phyloP scores from a whole-genome alignment of 2,797 vertebrate genomes.

The Myotis pilosus region DNA sequence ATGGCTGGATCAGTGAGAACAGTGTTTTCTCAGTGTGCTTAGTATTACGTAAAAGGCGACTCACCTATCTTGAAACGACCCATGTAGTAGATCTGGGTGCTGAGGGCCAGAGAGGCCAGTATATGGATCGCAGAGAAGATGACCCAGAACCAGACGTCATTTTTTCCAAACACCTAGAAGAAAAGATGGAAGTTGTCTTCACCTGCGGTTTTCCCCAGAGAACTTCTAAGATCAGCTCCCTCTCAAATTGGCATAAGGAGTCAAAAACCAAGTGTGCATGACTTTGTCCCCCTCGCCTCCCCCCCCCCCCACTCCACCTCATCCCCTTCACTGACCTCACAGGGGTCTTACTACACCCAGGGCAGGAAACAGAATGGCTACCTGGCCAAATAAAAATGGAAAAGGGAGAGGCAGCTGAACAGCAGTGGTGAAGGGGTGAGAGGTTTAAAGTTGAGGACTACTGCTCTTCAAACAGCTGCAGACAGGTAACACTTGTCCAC shows the following conservation, averaged over 20 bases:
- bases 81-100: conserved; percentile 89
- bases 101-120: conserved; percentile 85
- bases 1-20: background rate
- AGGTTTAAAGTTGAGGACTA: background rate
- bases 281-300: too few species aligned
- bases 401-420: background rate
- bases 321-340: background rate
- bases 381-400: background rate
- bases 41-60: conserved; percentile 40
- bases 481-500: background rate
- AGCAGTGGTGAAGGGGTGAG: accelerated
- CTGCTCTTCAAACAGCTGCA: background rate
- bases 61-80: conserved; percentile 88
- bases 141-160: conserved; percentile 87
- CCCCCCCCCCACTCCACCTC: too few species aligned
- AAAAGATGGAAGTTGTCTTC: conserved; percentile 42
- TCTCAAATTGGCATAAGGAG: background rate
- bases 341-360: background rate
- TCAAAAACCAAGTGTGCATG: background rate
- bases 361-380: background rate
- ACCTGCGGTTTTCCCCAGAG: background rate
- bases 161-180: conserved; percentile 87
- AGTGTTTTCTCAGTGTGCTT: background rate
- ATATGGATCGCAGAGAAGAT: conserved; percentile 86
- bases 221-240: background rate